phyloP scores from a whole-genome alignment of 2,113 vertebrate species.

The Scartelaos histophorus region DNA sequence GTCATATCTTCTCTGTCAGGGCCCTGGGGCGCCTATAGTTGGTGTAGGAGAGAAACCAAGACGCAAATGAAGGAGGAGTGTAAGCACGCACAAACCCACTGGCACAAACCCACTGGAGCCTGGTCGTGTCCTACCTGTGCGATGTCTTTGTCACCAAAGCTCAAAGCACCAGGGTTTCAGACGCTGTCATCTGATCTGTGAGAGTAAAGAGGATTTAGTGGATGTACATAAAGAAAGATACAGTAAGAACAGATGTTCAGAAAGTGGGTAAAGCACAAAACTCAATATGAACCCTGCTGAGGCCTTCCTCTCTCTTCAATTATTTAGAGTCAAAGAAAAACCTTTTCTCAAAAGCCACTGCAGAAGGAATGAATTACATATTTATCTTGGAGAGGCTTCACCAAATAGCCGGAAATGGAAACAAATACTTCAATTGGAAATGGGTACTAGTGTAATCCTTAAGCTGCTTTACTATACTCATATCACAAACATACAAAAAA shows the following conservation, averaged over 20 bases:
- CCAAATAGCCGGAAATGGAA: conserved; percentile 74
- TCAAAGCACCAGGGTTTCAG: conserved; percentile 62
- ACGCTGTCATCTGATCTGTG: conserved; percentile 62
- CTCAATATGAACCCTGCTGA: conserved; percentile 73
- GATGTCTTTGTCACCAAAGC: conserved; percentile 58
- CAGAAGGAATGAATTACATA: conserved; percentile 67
- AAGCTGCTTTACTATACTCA: conserved; percentile 17
- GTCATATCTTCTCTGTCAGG: conserved; percentile 72
- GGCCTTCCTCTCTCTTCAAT: conserved; percentile 76
- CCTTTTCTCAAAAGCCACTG: conserved; percentile 66
- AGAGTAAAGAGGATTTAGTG: conserved; percentile 23
- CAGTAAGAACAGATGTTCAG: conserved; percentile 60
- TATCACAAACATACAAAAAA: neutral
- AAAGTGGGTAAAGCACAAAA: conserved; percentile 64
- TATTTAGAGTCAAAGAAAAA: conserved; percentile 78
- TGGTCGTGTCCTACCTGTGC: conserved; percentile 73
- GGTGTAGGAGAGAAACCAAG: conserved; percentile 11
- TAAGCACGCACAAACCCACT: conserved; percentile 66
- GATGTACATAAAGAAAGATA: conserved; percentile 41
- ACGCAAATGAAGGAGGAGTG: conserved; percentile 50
- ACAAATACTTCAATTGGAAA: conserved; percentile 71
- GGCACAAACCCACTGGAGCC: conserved; percentile 70
- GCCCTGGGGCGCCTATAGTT: conserved; percentile 69
- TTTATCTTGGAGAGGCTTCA: conserved; percentile 72
- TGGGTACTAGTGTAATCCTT: conserved; percentile 50